Evolutionary conservation across 2,113 vertebrate genomes (phyloP).

Genomic region (Scopus umbretta): DNA sequence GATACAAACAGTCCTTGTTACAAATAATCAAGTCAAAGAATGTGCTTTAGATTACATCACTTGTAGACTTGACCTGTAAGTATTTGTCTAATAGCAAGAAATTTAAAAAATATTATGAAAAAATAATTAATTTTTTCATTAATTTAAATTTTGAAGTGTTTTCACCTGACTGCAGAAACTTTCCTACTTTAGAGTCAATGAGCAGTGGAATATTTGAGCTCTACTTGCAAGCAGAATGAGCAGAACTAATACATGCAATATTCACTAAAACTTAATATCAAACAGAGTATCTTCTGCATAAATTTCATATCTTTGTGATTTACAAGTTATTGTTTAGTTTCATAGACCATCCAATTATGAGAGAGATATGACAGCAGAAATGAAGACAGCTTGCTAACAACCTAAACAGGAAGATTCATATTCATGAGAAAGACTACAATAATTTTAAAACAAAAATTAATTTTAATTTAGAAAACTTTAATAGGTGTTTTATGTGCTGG

Average conservation of each 20-base stretch:
- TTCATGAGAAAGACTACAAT: background rate
- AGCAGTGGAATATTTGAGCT: background rate
- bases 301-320: background rate
- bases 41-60: background rate
- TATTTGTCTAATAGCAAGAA: background rate
- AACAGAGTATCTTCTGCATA: background rate
- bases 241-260: background rate
- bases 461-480: background rate
- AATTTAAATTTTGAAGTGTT: background rate
- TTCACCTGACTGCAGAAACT: background rate
- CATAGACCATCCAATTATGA: background rate
- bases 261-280: background rate
- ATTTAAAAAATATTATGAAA: background rate
- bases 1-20: background rate
- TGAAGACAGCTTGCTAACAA: background rate
- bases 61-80: background rate
- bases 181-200: background rate
- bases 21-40: background rate
- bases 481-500: background rate
- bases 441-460: background rate
- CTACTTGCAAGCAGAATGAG: background rate
- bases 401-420: background rate
- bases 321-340: background rate
- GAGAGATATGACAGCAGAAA: background rate
- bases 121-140: background rate